These are phyloP conservation scores for Bradypus variegatus DNA, from an alignment of 2,797 vertebrate species.

Conservation along the genomic window DNA sequence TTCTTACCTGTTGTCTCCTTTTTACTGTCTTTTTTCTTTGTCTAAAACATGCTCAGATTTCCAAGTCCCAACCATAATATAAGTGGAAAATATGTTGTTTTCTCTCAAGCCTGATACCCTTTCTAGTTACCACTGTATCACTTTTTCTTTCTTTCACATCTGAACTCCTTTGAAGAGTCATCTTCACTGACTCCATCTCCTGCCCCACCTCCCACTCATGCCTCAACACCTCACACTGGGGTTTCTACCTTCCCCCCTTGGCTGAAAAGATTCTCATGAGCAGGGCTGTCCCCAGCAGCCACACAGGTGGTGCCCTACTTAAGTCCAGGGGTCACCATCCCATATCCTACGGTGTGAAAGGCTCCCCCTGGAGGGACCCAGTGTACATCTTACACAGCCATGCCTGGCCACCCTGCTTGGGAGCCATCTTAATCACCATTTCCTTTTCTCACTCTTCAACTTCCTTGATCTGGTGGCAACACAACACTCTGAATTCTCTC, in stretches of 20 bases:
- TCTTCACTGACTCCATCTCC: not conserved
- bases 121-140: not conserved
- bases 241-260: not conserved
- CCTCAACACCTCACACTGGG: not conserved
- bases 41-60: not conserved
- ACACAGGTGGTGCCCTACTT: rapidly evolving
- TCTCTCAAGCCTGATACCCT: not conserved
- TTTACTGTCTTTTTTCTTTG: not conserved
- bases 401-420: rapidly evolving
- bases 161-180: not conserved
- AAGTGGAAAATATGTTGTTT: not conserved
- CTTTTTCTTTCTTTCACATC: not conserved
- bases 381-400: not conserved
- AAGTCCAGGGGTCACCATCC: not conserved
- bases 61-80: not conserved
- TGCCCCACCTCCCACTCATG: not conserved
- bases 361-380: not conserved
- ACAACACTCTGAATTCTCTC: not conserved
- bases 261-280: not conserved
- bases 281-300: not conserved
- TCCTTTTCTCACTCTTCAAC: not conserved
- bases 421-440: not conserved
- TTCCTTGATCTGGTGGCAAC: not conserved
- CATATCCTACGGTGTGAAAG: not conserved
- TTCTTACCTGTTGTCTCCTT: not conserved